A percentile compares a stretch with the other conserved stretches of the same genome.
These are phyloP conservation scores for Aspidiotus rigidus DNA, from an alignment of 2,888 invertebrate genomes.

Conservation along the genomic window DNA sequence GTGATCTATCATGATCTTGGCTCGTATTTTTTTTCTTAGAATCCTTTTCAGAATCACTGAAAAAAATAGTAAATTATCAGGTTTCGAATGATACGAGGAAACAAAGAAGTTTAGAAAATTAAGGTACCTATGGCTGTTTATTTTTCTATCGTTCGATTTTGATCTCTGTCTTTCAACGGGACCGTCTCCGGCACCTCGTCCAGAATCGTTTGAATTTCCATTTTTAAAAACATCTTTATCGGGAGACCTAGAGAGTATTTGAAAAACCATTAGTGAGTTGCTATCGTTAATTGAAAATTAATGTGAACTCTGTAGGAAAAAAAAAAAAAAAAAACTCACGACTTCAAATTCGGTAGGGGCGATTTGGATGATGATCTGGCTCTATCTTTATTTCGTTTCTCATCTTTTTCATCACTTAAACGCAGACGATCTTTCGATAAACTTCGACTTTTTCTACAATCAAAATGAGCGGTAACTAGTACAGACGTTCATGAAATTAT, in stretches of 20 bases:
- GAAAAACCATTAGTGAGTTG: too few relatives aligned
- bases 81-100: background rate
- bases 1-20: conserved; percentile 6
- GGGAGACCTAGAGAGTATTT: conserved; percentile 4
- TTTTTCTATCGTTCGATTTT: conserved; percentile 8
- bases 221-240: conserved; percentile 22
- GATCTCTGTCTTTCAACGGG: conserved; percentile 15
- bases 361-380: conserved; percentile 33
- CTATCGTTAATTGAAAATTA: too few relatives aligned
- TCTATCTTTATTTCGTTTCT: conserved; percentile 43
- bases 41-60: conserved; percentile 18
- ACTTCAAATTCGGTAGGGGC: background rate
- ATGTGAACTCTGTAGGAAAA: too few relatives aligned
- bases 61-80: conserved; percentile 1
- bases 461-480: too few relatives aligned
- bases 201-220: conserved; percentile 17
- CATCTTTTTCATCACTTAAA: conserved; percentile 40
- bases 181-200: background rate
- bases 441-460: conserved; percentile 42
- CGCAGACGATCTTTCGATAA: conserved; percentile 38
- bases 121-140: conserved; percentile 15
- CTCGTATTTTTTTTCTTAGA: conserved; percentile 12
- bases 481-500: too few relatives aligned
- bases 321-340: too few relatives aligned
- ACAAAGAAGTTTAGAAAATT: background rate